phyloP scores from a whole-genome alignment of 2,888 invertebrate species.

The Nomada flava region DNA sequence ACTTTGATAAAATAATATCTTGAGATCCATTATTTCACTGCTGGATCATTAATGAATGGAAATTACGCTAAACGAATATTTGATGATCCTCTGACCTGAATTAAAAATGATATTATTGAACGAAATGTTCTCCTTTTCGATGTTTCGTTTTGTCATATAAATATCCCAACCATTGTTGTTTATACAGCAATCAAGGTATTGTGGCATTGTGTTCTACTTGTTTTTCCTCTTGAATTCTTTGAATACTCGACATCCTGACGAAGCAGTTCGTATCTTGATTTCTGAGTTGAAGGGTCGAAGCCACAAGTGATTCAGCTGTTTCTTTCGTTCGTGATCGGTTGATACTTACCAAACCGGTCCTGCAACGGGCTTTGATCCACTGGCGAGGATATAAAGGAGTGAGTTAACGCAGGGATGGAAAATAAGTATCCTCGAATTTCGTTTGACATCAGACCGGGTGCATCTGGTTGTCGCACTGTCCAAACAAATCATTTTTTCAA shows the following conservation, averaged over 20 bases:
- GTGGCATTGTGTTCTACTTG: slow-evolving; percentile 17
- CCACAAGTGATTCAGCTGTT: slow-evolving; percentile 74
- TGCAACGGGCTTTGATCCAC: slow-evolving; percentile 66
- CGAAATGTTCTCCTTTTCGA: neutral
- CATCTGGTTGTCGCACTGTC: slow-evolving; percentile 15
- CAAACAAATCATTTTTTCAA: slow-evolving; percentile 1
- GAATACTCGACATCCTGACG: slow-evolving; percentile 58
- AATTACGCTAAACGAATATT: too few relatives aligned
- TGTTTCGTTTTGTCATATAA: neutral
- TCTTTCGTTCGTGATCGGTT: slow-evolving; percentile 69
- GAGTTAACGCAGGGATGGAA: slow-evolving; percentile 55
- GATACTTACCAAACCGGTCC: slow-evolving; percentile 74
- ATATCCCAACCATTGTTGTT: neutral
- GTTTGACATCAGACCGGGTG: slow-evolving; percentile 39
- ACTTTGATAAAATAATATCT: too few relatives aligned
- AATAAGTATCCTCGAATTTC: slow-evolving; percentile 65
- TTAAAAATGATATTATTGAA: neutral
- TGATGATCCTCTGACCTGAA: too few relatives aligned
- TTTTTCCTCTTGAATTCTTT: slow-evolving; percentile 37
- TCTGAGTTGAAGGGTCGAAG: slow-evolving; percentile 70
- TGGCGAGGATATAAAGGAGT: slow-evolving; percentile 54
- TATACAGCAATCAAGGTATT: neutral
- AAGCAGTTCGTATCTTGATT: slow-evolving; percentile 51
- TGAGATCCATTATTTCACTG: too few relatives aligned
- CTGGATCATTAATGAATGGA: too few relatives aligned